These are phyloP conservation scores for Cotesia chilonis DNA, from an alignment of 1,140 invertebrate species.

Conservation along the genomic window DNA sequence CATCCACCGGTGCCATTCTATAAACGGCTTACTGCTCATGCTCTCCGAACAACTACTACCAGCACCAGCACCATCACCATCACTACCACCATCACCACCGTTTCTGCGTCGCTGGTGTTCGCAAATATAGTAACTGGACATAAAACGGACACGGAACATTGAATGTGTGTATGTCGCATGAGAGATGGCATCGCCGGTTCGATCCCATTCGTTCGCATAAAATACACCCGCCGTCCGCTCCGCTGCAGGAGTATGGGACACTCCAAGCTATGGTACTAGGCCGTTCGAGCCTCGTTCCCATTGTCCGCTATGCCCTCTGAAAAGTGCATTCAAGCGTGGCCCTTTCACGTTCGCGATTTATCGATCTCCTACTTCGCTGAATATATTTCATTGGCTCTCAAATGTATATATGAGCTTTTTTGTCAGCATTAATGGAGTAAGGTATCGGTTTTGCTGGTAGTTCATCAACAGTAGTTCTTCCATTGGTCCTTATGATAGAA, in stretches of 20 bases:
- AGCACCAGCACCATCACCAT: not conserved
- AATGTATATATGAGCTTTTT: not conserved
- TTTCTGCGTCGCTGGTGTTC: not conserved
- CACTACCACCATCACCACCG: not conserved
- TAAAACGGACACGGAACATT: conserved; percentile 24
- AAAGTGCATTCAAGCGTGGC: conserved; percentile 20
- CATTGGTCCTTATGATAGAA: no score
- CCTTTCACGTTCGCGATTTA: conserved; percentile 17
- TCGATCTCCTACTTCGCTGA: conserved; percentile 9
- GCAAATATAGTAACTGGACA: conserved; percentile 5
- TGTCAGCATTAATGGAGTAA: no score
- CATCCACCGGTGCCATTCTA: conserved; percentile 6
- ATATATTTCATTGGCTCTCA: conserved; percentile 5
- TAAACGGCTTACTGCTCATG: conserved; percentile 8
- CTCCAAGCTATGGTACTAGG: not conserved
- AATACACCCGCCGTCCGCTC: conserved; percentile 35
- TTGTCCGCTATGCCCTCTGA: conserved; percentile 13
- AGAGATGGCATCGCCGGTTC: conserved; percentile 39
- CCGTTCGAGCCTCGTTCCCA: conserved; percentile 25
- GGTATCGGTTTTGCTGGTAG: no score
- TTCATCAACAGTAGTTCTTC: no score
- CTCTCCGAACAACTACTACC: not conserved
- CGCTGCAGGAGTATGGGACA: not conserved
- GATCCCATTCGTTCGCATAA: conserved; percentile 41
- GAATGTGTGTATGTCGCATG: conserved; percentile 27